Base-by-base conservation (phyloP, 1,140 invertebrate species). In the Sitophilus oryzae region DNA sequence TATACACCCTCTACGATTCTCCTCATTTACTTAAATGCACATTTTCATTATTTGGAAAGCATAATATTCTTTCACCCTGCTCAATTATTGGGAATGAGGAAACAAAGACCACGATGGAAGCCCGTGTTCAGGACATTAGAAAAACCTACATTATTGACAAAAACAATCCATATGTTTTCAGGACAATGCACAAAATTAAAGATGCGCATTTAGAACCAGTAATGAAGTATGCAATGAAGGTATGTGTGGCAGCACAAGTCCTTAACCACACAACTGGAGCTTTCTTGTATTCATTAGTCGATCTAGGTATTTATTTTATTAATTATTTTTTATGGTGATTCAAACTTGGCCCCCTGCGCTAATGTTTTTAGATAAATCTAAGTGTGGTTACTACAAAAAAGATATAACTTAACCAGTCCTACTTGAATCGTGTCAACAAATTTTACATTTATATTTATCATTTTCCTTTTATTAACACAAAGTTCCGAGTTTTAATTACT, bases 1-100 rank as follows among this genome's bases (percentile, higher is more conserved):
- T 57, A 15, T 45, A 19, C 40, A 52, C n/a, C n/a, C n/a, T n/a
- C n/a, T n/a, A n/a, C n/a, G n/a, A n/a, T n/a, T n/a, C n/a, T n/a
- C n/a, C n/a, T 34, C 59, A 58, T 47, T 46, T 61, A 38, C 45
- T 61, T 15, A 61, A 61, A 58, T 49, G 55, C 38, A 58, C 44
- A 9, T 18, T 23, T 34, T 35, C 44, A 10, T 49, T 61, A 49
- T 61, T 58, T 40, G 20, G 41, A 22, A 53, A 58, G 23, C 21
- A 57, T 46, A 36, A 47, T 36, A 21, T 59, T 18, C n/a, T 23
- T 9, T 30, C 55, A 36, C 34, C 43, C 25, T 34, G 21, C 14
- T 25, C 11, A 34, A n/a, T n/a, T n/a, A 38, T 47, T 34, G 23
- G 19, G 30, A 23, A 51, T 40, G 15, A 18, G 25, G 56, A 42